These are phyloP conservation scores for Rapana venosa DNA, from an alignment of 2,888 invertebrate species.

Conservation along the genomic window DNA sequence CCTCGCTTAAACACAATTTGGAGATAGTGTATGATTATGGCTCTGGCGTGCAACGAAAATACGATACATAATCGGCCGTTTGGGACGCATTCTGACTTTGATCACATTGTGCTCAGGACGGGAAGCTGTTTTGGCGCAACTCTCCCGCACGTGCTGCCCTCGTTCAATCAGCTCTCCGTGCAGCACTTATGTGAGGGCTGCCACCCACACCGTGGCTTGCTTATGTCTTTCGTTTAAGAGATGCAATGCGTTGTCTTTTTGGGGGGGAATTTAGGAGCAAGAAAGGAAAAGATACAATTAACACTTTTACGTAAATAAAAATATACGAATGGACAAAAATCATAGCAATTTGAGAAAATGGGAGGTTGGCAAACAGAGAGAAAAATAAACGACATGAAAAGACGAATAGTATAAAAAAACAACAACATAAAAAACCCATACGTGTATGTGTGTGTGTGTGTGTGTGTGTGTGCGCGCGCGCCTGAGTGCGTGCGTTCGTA, in stretches of 20 bases:
- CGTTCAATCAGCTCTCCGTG: not conserved
- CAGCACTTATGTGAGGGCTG: not conserved
- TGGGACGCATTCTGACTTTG: constrained; percentile 38
- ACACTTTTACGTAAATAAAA: no score
- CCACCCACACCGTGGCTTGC: not conserved
- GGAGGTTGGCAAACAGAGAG: no score
- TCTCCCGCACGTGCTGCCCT: constrained; percentile 1
- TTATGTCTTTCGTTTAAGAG: no score
- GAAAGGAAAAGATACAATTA: no score
- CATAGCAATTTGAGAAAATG: no score
- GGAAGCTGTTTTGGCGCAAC: no score
- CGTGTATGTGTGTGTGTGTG: not conserved
- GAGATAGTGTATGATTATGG: constrained; percentile 43
- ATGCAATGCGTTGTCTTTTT: no score
- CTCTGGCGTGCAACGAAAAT: constrained; percentile 28
- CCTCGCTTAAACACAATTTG: constrained; percentile 39
- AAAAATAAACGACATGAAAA: no score
- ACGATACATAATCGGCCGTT: constrained; percentile 29
- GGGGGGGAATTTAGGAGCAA: no score
- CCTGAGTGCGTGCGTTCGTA: not conserved
- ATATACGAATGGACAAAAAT: no score
- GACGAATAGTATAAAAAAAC: no score
- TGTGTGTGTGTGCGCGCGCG: not conserved
- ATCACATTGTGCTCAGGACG: constrained; percentile 19
- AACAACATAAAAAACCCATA: no score